phyloP scores from a whole-genome alignment of 2,797 vertebrate genomes.

The Bradypodion pumilum region DNA sequence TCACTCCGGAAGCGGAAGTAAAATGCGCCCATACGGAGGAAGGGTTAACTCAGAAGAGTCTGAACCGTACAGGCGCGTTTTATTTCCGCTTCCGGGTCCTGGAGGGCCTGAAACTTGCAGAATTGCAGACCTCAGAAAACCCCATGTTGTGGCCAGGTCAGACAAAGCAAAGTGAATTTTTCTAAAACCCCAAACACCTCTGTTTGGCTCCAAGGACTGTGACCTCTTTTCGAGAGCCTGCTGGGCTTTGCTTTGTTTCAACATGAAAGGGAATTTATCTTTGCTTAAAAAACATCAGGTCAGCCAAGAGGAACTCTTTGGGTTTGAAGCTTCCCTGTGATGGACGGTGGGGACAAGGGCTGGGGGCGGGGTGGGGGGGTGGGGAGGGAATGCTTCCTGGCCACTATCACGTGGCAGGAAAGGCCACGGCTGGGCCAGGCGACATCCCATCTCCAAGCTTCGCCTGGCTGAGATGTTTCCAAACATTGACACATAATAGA shows the following conservation, averaged over 20 bases:
- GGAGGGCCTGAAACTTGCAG: too few relatives aligned
- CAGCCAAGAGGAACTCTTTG: too few relatives aligned
- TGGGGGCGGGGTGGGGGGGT: too few relatives aligned
- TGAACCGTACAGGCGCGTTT: too few relatives aligned
- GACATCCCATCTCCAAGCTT: background rate
- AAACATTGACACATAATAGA: slow-evolving; percentile 65
- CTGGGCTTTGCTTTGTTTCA: background rate
- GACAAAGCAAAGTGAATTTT: background rate
- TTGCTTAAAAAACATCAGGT: too few relatives aligned
- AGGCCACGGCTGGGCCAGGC: background rate
- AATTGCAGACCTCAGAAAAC: background rate
- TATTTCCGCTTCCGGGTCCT: too few relatives aligned
- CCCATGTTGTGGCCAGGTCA: fast-evolving
- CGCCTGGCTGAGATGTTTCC: slow-evolving; percentile 52
- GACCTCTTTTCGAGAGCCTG: background rate
- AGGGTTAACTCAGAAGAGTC: too few relatives aligned
- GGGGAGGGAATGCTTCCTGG: background rate
- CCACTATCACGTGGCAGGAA: background rate
- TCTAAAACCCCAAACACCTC: background rate
- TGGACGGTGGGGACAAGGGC: too few relatives aligned
- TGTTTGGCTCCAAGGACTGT: too few relatives aligned
- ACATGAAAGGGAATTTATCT: background rate
- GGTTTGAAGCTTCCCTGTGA: too few relatives aligned
- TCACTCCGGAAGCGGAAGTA: too few relatives aligned
- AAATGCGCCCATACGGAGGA: too few relatives aligned